phyloP scores from a whole-genome alignment of 2,888 invertebrate species.

The Aspidapion aeneum region DNA sequence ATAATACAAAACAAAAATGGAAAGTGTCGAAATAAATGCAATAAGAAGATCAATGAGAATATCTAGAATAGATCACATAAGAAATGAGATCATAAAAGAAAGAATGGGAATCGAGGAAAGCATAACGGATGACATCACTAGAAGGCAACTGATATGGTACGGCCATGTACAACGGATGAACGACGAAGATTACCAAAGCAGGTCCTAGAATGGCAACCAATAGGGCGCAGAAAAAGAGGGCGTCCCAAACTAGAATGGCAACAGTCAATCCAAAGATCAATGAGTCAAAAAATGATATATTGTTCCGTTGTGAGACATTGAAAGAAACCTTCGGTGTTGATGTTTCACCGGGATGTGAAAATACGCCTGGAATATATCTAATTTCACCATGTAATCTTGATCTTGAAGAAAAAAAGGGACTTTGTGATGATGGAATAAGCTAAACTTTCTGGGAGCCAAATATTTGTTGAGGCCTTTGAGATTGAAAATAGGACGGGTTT shows the following conservation, averaged over 20 bases:
- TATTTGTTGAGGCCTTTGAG: constrained; percentile 1
- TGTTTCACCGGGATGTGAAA: constrained; percentile 20
- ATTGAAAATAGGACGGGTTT: constrained; percentile 3
- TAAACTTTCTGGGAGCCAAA: constrained; percentile 4
- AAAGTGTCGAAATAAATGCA: no score
- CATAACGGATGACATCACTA: constrained; percentile 4
- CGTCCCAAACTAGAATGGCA: no score
- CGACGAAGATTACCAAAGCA: no score
- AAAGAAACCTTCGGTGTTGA: background rate
- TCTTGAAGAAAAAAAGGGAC: constrained; percentile 1
- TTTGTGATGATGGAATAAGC: background rate
- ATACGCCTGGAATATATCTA: constrained; percentile 13
- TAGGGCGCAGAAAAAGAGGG: no score
- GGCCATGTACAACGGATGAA: no score
- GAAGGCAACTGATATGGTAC: constrained; percentile 6
- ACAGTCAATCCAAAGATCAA: no score
- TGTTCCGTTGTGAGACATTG: background rate
- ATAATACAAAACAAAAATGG: no score
- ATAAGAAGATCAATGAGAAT: no score
- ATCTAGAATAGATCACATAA: no score
- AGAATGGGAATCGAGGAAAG: no score
- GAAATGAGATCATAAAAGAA: no score
- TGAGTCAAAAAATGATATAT: constrained; percentile 6
- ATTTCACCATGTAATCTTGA: background rate
- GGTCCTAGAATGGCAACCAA: no score